These are phyloP conservation scores for Ciconia maguari DNA, from an alignment of 2,113 vertebrate species.

Conservation along the genomic window DNA sequence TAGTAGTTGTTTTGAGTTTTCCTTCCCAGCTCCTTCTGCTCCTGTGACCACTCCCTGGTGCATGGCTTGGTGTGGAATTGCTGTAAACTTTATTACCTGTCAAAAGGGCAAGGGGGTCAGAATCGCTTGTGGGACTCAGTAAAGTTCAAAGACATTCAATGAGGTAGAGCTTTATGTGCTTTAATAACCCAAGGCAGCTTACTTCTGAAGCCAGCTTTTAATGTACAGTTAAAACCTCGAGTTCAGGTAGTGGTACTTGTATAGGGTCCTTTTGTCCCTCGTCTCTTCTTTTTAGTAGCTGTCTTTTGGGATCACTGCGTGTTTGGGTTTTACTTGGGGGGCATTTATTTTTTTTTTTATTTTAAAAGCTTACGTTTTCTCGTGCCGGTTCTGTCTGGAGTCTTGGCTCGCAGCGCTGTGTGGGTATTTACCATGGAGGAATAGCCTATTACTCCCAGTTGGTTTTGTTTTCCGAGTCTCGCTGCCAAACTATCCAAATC, in stretches of 20 bases:
- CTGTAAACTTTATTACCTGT: conserved; percentile 99
- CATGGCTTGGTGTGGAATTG: conserved; percentile 97
- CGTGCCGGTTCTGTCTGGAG: background rate
- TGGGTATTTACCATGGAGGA: background rate
- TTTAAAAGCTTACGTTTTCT: background rate
- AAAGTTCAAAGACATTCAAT: conserved; percentile 96
- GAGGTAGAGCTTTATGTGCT: conserved; percentile 88
- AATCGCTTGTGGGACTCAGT: conserved; percentile 91
- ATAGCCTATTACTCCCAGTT: background rate
- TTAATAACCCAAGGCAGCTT: conserved; percentile 87
- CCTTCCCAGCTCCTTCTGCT: conserved; percentile 76
- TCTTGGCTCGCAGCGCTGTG: background rate
- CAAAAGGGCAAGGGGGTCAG: conserved; percentile 93
- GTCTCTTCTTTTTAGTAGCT: conserved; percentile 34
- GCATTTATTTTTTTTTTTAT: background rate
- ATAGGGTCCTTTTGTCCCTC: conserved; percentile 29
- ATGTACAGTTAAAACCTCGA: conserved; percentile 77
- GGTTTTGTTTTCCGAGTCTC: background rate
- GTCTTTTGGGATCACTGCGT: background rate
- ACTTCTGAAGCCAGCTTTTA: conserved; percentile 83
- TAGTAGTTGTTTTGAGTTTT: conserved; percentile 62
- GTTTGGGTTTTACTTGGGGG: background rate
- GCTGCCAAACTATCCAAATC: background rate
- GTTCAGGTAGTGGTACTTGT: conserved; percentile 59
- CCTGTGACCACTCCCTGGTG: conserved; percentile 85